Percentiles rank a stretch among this genome's conserved stretches.
Conservation (phyloP, 2,113 vertebrate genomes). For the Amblyopsis rosae region DNA sequence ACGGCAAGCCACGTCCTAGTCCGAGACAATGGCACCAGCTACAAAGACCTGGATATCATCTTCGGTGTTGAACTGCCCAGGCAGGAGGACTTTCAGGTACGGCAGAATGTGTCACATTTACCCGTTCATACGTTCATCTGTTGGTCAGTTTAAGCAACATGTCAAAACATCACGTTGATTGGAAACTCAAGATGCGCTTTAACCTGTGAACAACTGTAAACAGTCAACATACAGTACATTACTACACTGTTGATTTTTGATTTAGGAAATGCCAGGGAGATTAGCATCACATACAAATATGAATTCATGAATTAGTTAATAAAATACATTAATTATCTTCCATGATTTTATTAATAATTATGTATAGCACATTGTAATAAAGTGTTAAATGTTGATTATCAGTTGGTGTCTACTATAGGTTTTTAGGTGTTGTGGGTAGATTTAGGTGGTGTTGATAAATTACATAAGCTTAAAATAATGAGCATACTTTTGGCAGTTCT, state of each 20-base stretch:
- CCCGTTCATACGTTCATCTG: neutral
- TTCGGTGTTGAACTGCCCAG: conserved; percentile 89
- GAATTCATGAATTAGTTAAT: no score
- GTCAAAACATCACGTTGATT: no score
- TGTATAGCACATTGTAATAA: conserved; percentile 8
- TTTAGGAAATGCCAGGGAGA: neutral
- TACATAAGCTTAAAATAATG: conserved; percentile 8
- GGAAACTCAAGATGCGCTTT: no score
- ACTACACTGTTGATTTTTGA: neutral
- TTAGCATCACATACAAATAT: no score
- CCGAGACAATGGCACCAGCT: conserved; percentile 86
- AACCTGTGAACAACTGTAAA: no score
- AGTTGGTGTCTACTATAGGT: neutral
- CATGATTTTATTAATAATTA: no score
- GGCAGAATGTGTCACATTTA: neutral
- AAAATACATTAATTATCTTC: no score
- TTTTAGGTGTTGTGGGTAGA: neutral
- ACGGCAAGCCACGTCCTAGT: conserved; percentile 94
- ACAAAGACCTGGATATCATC: conserved; percentile 96
- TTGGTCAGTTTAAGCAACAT: no score
- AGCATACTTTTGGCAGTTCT: conserved; percentile 30
- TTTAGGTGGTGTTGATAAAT: neutral
- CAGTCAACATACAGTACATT: neutral
- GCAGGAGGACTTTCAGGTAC: conserved; percentile 88
- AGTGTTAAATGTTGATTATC: neutral